Conservation (phyloP, 2,797 vertebrate species). For the Typhlichthys eigenmanni region DNA sequence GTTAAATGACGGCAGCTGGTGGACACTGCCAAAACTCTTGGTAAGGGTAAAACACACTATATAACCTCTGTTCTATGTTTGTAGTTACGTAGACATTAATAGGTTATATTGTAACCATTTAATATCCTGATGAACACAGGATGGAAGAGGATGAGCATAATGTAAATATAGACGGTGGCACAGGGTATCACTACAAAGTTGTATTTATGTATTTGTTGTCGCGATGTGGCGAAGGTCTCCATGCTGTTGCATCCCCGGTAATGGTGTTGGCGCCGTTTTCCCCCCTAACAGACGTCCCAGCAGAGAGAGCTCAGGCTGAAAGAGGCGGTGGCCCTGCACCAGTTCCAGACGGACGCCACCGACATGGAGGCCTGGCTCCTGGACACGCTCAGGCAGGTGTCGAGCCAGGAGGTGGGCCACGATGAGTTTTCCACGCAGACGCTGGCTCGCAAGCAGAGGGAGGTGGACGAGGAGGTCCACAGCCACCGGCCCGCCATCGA, state of each 20-base stretch:
- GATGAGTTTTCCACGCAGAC: slow-evolving; percentile 93
- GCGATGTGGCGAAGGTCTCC: too few relatives aligned
- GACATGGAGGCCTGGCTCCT: slow-evolving; percentile 90
- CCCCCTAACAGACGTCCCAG: slow-evolving; percentile 68
- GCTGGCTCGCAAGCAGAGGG: slow-evolving; percentile 88
- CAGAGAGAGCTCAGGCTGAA: slow-evolving; percentile 80
- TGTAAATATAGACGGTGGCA: too few relatives aligned
- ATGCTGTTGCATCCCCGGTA: background rate
- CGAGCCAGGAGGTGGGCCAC: slow-evolving; percentile 87
- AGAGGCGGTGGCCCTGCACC: slow-evolving; percentile 86
- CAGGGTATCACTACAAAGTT: too few relatives aligned
- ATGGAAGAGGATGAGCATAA: too few relatives aligned
- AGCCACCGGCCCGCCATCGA: slow-evolving; percentile 85
- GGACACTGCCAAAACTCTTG: too few relatives aligned
- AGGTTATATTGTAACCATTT: too few relatives aligned
- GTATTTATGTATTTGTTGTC: too few relatives aligned
- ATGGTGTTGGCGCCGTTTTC: background rate
- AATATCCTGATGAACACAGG: too few relatives aligned
- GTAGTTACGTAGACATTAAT: too few relatives aligned
- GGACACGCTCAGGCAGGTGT: slow-evolving; percentile 86
- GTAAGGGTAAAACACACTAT: too few relatives aligned
- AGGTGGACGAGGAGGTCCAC: slow-evolving; percentile 90
- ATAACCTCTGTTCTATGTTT: too few relatives aligned
- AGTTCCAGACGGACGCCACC: slow-evolving; percentile 90
- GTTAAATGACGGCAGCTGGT: too few relatives aligned